Conservation (phyloP, 2,888 invertebrate species). For the Pollenia griseotomentosa region DNA sequence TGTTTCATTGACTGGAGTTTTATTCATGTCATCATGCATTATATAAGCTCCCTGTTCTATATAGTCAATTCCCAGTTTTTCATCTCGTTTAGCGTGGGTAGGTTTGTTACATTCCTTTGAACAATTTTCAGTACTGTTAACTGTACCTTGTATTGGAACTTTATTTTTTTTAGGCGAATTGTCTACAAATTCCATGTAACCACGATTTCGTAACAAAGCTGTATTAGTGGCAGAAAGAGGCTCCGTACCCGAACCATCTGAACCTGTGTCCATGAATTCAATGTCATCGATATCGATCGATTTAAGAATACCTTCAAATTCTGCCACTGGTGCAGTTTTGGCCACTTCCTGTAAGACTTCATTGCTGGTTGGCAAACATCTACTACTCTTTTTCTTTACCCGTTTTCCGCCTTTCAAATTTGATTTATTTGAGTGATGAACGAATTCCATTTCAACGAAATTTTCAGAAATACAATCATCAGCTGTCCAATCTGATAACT, state of each 20-base stretch:
- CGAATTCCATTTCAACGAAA: constrained; percentile 88
- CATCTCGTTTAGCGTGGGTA: constrained; percentile 80
- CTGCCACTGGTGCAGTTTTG: constrained; percentile 79
- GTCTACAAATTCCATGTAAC: constrained; percentile 88
- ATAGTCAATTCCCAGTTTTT: constrained; percentile 85
- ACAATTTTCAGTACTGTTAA: not conserved
- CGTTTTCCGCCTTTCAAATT: constrained; percentile 83
- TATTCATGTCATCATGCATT: constrained; percentile 78
- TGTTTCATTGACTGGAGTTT: constrained; percentile 84
- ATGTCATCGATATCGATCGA: constrained; percentile 89
- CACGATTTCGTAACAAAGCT: constrained; percentile 86
- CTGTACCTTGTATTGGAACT: constrained; percentile 29
- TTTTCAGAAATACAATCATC: constrained; percentile 92
- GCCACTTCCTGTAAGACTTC: constrained; percentile 77
- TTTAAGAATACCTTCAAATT: constrained; percentile 83
- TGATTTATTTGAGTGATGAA: constrained; percentile 85
- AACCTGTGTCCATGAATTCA: constrained; percentile 94
- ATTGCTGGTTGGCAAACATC: constrained; percentile 80
- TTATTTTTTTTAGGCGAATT: constrained; percentile 69
- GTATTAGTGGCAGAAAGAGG: constrained; percentile 86
- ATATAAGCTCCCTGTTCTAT: constrained; percentile 85
- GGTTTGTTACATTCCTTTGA: constrained; percentile 50
- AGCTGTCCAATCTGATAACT: constrained; percentile 95
- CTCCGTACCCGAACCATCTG: constrained; percentile 90
- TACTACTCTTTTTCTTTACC: constrained; percentile 78